Percentiles rank a stretch among this genome's conserved stretches.
Evolutionary conservation across 2,113 vertebrate species (phyloP).

Genomic region (Coracopsis vasa): DNA sequence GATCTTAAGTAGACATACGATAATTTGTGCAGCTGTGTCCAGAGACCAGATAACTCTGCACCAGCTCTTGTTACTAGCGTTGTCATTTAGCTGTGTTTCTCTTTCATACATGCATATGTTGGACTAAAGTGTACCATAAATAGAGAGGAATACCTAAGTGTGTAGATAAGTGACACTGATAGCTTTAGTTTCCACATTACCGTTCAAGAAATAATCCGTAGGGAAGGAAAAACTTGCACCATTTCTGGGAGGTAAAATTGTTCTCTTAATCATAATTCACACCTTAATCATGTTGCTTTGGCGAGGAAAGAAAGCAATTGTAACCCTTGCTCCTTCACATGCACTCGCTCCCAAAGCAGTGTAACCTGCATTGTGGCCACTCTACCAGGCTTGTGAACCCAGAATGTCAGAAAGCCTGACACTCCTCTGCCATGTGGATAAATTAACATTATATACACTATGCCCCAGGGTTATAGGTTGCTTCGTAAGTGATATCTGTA

Average conservation of each 20-base stretch:
- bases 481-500: background rate
- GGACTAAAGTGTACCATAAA: background rate
- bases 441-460: background rate
- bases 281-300: background rate
- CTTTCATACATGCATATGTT: background rate
- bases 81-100: background rate
- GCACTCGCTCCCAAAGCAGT: accelerated
- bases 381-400: background rate
- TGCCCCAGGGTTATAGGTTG: background rate
- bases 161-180: background rate
- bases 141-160: too few species aligned
- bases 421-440: accelerated
- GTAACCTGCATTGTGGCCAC: background rate
- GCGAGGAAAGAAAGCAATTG: background rate
- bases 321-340: accelerated
- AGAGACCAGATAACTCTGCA: background rate
- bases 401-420: background rate
- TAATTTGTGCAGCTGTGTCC: background rate
- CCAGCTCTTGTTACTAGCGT: background rate
- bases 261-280: background rate
- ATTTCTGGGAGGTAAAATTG: background rate
- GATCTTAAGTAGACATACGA: background rate
- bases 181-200: background rate
- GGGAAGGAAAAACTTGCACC: background rate
- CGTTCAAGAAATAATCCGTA: background rate